A percentile compares a stretch with the other conserved stretches of the same genome.
phyloP scores from a whole-genome alignment of 2,888 invertebrate genomes.

The Polyploca ridens region DNA sequence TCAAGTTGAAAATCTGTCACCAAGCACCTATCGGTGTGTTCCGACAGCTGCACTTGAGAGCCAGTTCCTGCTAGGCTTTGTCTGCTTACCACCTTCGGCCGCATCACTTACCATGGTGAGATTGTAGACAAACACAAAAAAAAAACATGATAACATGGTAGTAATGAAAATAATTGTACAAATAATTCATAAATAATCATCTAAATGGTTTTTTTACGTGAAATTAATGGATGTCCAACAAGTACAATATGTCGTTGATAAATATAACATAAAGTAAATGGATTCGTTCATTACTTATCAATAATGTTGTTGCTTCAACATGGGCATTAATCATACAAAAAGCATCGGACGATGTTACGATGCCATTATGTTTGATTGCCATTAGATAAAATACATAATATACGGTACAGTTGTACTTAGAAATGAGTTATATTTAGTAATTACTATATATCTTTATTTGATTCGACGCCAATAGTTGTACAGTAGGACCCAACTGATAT shows the following conservation, averaged over 20 bases:
- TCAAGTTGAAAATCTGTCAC: too few relatives aligned
- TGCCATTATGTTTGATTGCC: neutral
- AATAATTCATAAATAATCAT: neutral
- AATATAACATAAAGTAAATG: neutral
- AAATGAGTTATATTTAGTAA: neutral
- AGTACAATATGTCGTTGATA: neutral
- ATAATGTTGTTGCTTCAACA: neutral
- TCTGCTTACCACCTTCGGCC: too few relatives aligned
- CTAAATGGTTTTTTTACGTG: neutral
- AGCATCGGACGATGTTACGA: neutral
- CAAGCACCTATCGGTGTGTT: too few relatives aligned
- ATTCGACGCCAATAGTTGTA: too few relatives aligned
- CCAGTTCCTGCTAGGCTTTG: too few relatives aligned
- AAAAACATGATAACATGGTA: too few relatives aligned
- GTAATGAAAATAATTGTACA: too few relatives aligned
- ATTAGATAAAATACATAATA: neutral
- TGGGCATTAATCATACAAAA: neutral
- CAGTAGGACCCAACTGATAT: too few relatives aligned
- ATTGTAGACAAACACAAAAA: too few relatives aligned
- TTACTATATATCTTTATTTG: neutral
- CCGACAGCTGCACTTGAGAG: too few relatives aligned
- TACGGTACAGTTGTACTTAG: neutral
- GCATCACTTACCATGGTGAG: too few relatives aligned
- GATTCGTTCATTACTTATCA: slow-evolving; percentile 2
- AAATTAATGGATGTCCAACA: neutral